Evolutionary conservation across 2,797 vertebrate species (phyloP), one percentile per base, ranked within the genome.

Genomic region (Crax fasciolata): DNA sequence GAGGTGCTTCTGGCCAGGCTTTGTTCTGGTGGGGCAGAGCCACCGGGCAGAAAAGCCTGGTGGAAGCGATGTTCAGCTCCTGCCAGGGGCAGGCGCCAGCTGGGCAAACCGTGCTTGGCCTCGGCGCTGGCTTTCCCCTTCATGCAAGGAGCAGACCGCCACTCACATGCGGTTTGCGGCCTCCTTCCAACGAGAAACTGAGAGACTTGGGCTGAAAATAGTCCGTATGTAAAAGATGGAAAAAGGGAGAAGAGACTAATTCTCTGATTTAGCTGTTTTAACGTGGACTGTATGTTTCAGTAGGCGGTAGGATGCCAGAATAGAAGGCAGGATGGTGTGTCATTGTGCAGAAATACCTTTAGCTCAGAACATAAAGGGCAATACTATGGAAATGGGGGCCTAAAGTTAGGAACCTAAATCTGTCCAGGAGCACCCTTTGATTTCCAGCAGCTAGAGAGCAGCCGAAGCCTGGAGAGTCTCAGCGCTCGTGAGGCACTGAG

Each of bases 341-440:
- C 76, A 66, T 62, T 1, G 0, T 49, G 77, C 74, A 92, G 82
- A 96, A 96, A 84, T 93, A 89, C 25, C 87, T 43, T 27, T 51
- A 58, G 58, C 55, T 62, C 11, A n/a, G 62, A 92, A 71, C 41
- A 79, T 38, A 78, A 87, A 95, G 65, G 54, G 51, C 39, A 80
- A 32, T 11, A 32, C 76, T 85, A 74, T 81, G 70, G 55, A 89
- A 92, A 24, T 41, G 4, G 13, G 20, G 27, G 24, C 51, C 71
- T 78, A 84, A 87, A 89, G 61, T 86, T 91, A 92, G 95, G 77
- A 85, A 63, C 46, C 10, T 90, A 72, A 94, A 86, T 92, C 51
- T 65, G 72, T 68, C 57, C 54, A 41, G 70, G 30, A 79, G 24
- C 43, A 87, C 12, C 1, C 0, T 67, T 77, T 86, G 54, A 77